Base-by-base conservation (phyloP, 1,140 invertebrate genomes). In the Carposina sasakii region DNA sequence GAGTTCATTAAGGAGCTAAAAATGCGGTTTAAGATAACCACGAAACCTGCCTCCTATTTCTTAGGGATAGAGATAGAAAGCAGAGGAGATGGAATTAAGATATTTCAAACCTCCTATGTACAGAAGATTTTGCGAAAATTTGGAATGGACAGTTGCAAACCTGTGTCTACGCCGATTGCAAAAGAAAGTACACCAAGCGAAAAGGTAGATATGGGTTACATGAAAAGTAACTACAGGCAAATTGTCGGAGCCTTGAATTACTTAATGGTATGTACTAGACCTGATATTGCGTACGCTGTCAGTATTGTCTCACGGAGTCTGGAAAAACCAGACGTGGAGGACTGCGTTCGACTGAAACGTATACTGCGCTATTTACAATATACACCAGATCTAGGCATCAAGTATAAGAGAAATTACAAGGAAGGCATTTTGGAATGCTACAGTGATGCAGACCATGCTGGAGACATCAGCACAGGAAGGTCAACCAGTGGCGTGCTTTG, bases 161-260 rank as follows among this genome's bases (percentile, higher is more conserved):
- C n/a, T n/a, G n/a, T n/a, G n/a, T n/a, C n/a, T n/a, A n/a, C n/a
- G n/a, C n/a, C n/a, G n/a, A n/a, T n/a, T n/a, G n/a, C n/a, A n/a
- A n/a, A n/a, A n/a, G n/a, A n/a, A n/a, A n/a, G n/a, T n/a, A n/a
- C n/a, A n/a, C n/a, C n/a, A n/a, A n/a, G n/a, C n/a, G n/a, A n/a
- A n/a, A n/a, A n/a, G n/a, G n/a, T n/a, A n/a, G n/a, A n/a, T n/a
- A n/a, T 26, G 16, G 2, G 10, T 12, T 21, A 48, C 30, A n/a
- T n/a, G n/a, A n/a, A n/a, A n/a, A n/a, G n/a, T n/a, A n/a, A n/a
- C n/a, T 79, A 79, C 45, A 57, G 72, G 55, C 53, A 82, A 67
- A 64, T 59, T 22, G 60, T 85, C 34, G 76, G 77, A 39, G 51
- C 72, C n/a, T 40, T 84, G 16, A 69, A 81, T 52, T 81, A 73